Base-by-base conservation (phyloP, 1,140 invertebrate species). In the Penaeus indicus region DNA sequence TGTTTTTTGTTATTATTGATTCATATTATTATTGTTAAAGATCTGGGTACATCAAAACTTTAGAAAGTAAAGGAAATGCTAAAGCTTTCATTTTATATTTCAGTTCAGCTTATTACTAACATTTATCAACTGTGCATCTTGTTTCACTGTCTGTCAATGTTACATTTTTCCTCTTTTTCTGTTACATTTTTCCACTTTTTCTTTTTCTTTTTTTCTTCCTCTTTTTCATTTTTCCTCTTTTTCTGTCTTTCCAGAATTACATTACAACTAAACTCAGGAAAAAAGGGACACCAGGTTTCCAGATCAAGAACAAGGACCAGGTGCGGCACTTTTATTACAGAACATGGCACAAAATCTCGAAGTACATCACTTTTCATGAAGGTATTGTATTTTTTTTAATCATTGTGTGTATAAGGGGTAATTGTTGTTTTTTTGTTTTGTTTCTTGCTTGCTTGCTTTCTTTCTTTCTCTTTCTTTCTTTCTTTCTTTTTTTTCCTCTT, bases 291-390 rank as follows among this genome's bases (percentile, higher is more conserved):
- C 93, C 95, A 63, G 94, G 95, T 2, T 94, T 95, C 75, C 94
- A 95, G 83, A 92, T 94, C n/a, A 95, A 95, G 91, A 96, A 97
- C 67, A 98, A 98, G 92, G 97, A 98, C 90, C 98, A 99, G 95
- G 97, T 98, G 90, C 95, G 98, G 60, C 96, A 97, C 92, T 98
- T 98, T 92, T 99, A 99, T 92, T 98, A 98, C 92, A 94, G 97
- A 91, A 98, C 97, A 0, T 98, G 97, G 96, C 95, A 98, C 90
- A 99, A 99, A 93, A 96, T 99, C 81, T 97, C 96, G 7, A 98
- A 98, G 93, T 96, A 97, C 93, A 94, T 99, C 8, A 95, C 96
- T 90, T 97, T 97, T 93, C 95, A 95, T 85, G 95, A 97, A 92
- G 96, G 97, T 97, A 93, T 94, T 94, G 93, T 86, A 4, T 32